Evolutionary conservation across 2,888 invertebrate genomes (phyloP).

Genomic region (Panopea generosa): DNA sequence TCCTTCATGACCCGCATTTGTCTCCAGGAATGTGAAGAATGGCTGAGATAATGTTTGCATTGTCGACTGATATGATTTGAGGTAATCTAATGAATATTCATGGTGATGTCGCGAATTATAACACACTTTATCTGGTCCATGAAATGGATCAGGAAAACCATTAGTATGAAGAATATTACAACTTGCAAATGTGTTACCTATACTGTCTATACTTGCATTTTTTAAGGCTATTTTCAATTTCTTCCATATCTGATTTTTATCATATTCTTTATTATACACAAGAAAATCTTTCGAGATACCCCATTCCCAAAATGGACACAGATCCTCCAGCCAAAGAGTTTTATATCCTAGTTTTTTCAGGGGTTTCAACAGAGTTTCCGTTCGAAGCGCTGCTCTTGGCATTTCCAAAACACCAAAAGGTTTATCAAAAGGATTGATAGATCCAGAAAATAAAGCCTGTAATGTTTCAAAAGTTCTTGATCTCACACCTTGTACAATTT

Average conservation of each 20-base stretch:
- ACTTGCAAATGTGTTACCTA: conserved; percentile 70
- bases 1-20: conserved; percentile 76
- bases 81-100: conserved; percentile 73
- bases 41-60: conserved; percentile 45
- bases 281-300: conserved; percentile 76
- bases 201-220: conserved; percentile 65
- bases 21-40: conserved; percentile 68
- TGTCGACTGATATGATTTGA: conserved; percentile 61
- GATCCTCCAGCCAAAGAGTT: conserved; percentile 78
- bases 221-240: conserved; percentile 58
- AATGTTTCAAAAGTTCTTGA: conserved; percentile 77
- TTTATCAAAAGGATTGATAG: conserved; percentile 67
- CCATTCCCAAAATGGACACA: conserved; percentile 79
- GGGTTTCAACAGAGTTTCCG: conserved; percentile 59
- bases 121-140: conserved; percentile 74
- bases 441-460: conserved; percentile 73
- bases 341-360: conserved; percentile 65
- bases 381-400: conserved; percentile 65
- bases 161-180: conserved; percentile 70
- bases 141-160: conserved; percentile 72
- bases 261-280: conserved; percentile 63
- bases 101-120: conserved; percentile 75
- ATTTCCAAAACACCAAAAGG: conserved; percentile 71
- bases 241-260: conserved; percentile 58
- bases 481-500: conserved; percentile 74